A percentile compares a stretch with the other conserved stretches of the same genome.
Evolutionary conservation across 2,888 invertebrate genomes (phyloP).

Genomic region (Himalopsyche anomala): DNA sequence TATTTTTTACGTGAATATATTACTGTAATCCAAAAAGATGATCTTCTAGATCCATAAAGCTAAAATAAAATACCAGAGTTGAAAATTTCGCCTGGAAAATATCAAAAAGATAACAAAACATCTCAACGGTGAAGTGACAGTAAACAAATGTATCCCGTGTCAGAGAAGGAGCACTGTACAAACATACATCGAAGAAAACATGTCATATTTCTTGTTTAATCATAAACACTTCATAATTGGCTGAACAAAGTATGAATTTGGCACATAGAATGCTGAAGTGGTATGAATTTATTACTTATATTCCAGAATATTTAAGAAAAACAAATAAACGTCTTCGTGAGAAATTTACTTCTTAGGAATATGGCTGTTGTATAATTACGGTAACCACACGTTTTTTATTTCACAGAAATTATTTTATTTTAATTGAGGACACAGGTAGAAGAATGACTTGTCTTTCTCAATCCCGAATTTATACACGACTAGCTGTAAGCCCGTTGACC

Average conservation of each 20-base stretch:
- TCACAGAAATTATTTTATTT: no score
- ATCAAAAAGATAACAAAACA: conserved; percentile 7
- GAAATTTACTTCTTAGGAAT: conserved; percentile 1
- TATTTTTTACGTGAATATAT: not conserved
- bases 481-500: no score
- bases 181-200: not conserved
- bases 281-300: not conserved
- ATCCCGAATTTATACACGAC: no score
- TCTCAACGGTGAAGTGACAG: not conserved
- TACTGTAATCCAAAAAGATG: conserved; percentile 17
- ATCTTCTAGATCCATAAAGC: not conserved
- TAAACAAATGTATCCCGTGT: conserved; percentile 1
- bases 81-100: conserved; percentile 31
- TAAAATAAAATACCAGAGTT: not conserved
- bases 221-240: conserved; percentile 42
- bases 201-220: conserved; percentile 35
- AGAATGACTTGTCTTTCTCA: no score
- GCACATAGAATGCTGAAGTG: not conserved
- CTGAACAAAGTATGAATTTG: conserved; percentile 37
- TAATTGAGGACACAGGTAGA: no score
- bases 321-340: conserved; percentile 19
- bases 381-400: no score
- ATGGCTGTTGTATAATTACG: not conserved
- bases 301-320: conserved; percentile 31
- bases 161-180: not conserved